Evolutionary conservation across 1,140 invertebrate genomes (phyloP).

Genomic region (Heliconius hermathena): DNA sequence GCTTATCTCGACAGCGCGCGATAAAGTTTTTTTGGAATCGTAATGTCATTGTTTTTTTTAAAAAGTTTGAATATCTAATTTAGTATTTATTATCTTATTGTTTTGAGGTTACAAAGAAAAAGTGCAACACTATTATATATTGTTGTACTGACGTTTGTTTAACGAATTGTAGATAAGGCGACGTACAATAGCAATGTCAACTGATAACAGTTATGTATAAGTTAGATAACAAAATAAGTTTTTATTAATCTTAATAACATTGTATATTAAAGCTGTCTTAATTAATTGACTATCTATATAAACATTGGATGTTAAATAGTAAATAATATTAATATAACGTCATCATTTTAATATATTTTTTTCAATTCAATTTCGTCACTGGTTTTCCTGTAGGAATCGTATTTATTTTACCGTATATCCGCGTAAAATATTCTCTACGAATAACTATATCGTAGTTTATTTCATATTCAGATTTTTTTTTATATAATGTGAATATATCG

Average conservation of each 20-base stretch:
- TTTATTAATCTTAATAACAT: neutral
- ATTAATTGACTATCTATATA: neutral
- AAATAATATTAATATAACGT: too few relatives aligned
- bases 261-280: neutral
- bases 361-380: too few relatives aligned
- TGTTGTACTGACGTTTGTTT: neutral
- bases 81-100: neutral
- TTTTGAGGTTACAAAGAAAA: slow-evolving; percentile 10
- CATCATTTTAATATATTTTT: too few relatives aligned
- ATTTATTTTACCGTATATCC: too few relatives aligned
- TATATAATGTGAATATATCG: too few relatives aligned
- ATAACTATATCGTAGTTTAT: too few relatives aligned
- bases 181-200: slow-evolving; percentile 1
- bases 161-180: neutral
- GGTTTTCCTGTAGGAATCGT: too few relatives aligned
- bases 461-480: too few relatives aligned
- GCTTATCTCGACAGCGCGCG: slow-evolving; percentile 3
- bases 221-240: neutral
- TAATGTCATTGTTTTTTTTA: neutral
- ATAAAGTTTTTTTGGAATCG: neutral
- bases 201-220: neutral
- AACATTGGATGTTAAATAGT: neutral
- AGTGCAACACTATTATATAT: neutral
- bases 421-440: too few relatives aligned
- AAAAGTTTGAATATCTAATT: neutral